phyloP scores from a whole-genome alignment of 2,113 vertebrate species.

The Theristicus caerulescens region DNA sequence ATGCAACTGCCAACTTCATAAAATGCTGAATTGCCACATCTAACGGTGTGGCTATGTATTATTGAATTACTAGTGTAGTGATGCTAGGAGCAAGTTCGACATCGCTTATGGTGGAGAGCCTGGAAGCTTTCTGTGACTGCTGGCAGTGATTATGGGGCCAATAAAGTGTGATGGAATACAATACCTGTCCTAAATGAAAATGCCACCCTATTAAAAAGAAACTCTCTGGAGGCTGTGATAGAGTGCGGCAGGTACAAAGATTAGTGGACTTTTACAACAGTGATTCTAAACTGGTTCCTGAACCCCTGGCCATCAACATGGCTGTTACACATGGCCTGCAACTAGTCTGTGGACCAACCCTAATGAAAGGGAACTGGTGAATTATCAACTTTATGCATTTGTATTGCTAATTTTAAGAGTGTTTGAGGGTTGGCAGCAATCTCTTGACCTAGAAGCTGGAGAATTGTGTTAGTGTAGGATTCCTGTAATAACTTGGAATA shows the following conservation, averaged over 20 bases:
- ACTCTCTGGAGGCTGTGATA: neutral
- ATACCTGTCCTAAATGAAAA: neutral
- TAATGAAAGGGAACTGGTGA: neutral
- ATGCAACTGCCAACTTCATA: neutral
- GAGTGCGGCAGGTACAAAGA: neutral
- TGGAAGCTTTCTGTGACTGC: neutral
- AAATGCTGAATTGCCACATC: neutral
- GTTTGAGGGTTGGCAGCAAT: neutral
- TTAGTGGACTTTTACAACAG: neutral
- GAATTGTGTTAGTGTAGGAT: neutral
- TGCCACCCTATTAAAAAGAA: neutral
- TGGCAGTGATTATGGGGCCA: neutral
- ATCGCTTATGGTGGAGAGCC: neutral
- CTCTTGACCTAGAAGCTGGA: neutral
- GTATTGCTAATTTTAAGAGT: neutral
- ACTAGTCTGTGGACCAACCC: neutral
- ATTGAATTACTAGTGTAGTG: neutral
- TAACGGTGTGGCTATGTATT: neutral
- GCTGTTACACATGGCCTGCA: neutral
- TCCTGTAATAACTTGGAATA: neutral
- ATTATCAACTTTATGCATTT: neutral
- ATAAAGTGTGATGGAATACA: neutral
- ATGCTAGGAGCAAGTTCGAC: neutral
- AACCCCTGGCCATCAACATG: neutral
- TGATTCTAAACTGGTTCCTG: neutral